Evolutionary conservation across 1,140 invertebrate genomes (phyloP).

Genomic region (Arctopsyche grandis): DNA sequence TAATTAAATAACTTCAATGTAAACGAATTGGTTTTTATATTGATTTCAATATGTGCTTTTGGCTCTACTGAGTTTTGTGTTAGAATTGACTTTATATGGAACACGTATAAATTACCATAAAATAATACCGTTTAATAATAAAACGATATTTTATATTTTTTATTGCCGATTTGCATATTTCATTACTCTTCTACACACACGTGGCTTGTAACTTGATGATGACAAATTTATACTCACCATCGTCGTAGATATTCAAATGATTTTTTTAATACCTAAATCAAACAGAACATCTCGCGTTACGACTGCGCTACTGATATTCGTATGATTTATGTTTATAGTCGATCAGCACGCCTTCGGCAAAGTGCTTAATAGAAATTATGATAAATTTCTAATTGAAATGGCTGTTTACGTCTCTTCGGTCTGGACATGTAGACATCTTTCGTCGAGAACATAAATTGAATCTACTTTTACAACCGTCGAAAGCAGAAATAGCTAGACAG

Average conservation of each 20-base stretch:
- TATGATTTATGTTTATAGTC: conserved; percentile 39
- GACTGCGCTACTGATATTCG: conserved; percentile 23
- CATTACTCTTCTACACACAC: conserved; percentile 19
- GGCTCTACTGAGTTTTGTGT: no score
- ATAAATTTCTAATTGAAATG: conserved; percentile 36
- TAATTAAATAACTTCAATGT: no score
- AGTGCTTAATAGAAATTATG: conserved; percentile 35
- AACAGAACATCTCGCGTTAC: conserved; percentile 15
- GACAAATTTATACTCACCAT: conserved; percentile 30
- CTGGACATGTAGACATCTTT: conserved; percentile 25
- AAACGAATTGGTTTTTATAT: no score
- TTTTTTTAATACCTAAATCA: conserved; percentile 22
- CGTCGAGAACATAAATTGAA: conserved; percentile 3
- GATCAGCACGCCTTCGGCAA: conserved; percentile 28
- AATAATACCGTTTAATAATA: not conserved
- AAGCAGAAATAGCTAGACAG: no score
- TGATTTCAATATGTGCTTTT: no score
- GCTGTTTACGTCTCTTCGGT: not conserved
- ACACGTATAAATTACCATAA: not conserved
- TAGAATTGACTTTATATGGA: not conserved
- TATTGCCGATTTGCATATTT: conserved; percentile 23
- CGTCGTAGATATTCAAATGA: conserved; percentile 31
- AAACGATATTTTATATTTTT: conserved; percentile 7
- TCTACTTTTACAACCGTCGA: not conserved
- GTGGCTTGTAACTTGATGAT: conserved; percentile 17